phyloP scores from a whole-genome alignment of 2,113 vertebrate genomes.

The Vulpes vulpes region DNA sequence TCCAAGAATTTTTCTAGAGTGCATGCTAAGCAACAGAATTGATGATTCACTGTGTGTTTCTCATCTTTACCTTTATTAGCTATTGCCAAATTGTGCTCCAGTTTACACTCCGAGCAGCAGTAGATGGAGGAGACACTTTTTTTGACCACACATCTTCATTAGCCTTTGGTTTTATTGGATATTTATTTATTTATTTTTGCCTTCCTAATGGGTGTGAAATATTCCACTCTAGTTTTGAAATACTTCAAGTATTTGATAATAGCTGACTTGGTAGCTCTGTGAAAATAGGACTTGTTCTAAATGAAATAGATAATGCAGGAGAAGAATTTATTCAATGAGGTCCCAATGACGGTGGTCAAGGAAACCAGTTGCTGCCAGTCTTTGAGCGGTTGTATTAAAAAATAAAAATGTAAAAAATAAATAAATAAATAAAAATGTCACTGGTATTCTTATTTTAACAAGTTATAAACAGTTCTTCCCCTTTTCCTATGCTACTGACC shows the following conservation, averaged over 20 bases:
- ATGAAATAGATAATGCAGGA: background rate
- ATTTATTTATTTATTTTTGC: constrained; percentile 37
- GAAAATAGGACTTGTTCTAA: constrained; percentile 4
- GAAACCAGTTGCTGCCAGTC: background rate
- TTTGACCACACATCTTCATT: background rate
- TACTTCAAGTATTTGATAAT: constrained; percentile 6
- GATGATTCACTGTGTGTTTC: background rate
- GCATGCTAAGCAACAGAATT: background rate
- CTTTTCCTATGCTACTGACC: background rate
- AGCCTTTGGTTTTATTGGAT: background rate
- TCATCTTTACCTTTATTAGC: background rate
- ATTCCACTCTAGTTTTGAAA: constrained; percentile 7
- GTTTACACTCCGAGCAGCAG: background rate
- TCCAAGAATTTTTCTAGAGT: background rate
- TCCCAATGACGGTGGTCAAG: background rate
- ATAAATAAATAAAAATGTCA: background rate
- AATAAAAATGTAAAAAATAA: background rate
- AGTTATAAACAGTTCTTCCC: background rate
- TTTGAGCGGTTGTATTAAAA: constrained; percentile 1
- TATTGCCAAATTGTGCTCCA: background rate
- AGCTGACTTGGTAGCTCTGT: background rate
- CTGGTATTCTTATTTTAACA: constrained; percentile 2
- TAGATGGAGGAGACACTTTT: background rate
- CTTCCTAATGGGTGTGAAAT: background rate
- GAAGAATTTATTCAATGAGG: background rate